phyloP scores from a whole-genome alignment of 1,140 invertebrate species.

The Saccostrea echinata region DNA sequence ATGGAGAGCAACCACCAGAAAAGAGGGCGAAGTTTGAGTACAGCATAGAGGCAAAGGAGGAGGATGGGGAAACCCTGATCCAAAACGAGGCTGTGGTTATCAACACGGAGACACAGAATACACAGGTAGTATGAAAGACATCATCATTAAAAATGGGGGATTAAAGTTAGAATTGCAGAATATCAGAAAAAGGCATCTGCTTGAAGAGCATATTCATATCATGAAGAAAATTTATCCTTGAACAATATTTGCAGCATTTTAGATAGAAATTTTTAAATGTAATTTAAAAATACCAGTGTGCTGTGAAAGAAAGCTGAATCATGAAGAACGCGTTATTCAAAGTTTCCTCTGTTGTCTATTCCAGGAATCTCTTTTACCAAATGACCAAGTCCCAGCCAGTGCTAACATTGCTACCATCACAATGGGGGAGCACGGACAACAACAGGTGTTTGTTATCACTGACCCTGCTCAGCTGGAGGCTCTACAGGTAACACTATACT shows the following conservation, averaged over 20 bases:
- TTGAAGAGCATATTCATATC: too few relatives aligned
- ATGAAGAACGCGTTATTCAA: too few relatives aligned
- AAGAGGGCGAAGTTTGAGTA: constrained; percentile 62
- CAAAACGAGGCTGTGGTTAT: not conserved
- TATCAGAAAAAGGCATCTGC: too few relatives aligned
- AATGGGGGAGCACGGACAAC: constrained; percentile 65
- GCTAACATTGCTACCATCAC: constrained; percentile 68
- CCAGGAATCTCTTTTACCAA: constrained; percentile 30
- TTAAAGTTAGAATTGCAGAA: too few relatives aligned
- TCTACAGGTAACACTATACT: constrained; percentile 69
- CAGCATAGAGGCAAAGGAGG: constrained; percentile 3
- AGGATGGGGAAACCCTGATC: not conserved
- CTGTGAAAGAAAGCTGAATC: too few relatives aligned
- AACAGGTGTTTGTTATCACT: constrained; percentile 78
- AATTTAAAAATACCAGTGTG: too few relatives aligned
- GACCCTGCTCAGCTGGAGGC: constrained; percentile 78
- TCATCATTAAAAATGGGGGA: too few relatives aligned
- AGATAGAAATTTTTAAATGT: too few relatives aligned
- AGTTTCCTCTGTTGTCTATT: not conserved
- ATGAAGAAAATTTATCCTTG: too few relatives aligned
- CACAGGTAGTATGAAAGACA: too few relatives aligned
- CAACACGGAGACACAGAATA: not conserved
- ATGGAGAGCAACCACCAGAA: constrained; percentile 51
- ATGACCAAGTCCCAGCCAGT: constrained; percentile 59
- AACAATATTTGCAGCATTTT: too few relatives aligned